These are phyloP conservation scores for Erebia aethiops DNA, from an alignment of 2,888 invertebrate species.

Conservation along the genomic window DNA sequence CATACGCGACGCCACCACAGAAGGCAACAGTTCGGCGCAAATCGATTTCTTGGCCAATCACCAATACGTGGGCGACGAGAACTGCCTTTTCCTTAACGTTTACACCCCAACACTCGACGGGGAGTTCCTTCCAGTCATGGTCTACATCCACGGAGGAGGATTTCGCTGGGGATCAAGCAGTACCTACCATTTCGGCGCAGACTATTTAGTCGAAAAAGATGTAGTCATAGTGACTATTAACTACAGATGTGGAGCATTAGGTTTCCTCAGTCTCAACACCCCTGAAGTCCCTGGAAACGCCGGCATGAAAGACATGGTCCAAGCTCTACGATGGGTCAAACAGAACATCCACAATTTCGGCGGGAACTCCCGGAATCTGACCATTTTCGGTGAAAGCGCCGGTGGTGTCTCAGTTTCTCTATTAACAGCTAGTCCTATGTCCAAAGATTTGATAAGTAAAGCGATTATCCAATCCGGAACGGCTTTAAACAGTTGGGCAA, in stretches of 20 bases:
- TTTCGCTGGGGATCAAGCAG: constrained; percentile 80
- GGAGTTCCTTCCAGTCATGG: constrained; percentile 80
- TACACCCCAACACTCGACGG: constrained; percentile 84
- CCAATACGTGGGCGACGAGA: constrained; percentile 81
- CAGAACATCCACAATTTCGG: constrained; percentile 71
- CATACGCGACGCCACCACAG: constrained; percentile 83
- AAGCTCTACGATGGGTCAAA: constrained; percentile 71
- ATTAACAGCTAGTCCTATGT: constrained; percentile 66
- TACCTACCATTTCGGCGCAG: constrained; percentile 72
- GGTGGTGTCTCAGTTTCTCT: constrained; percentile 60
- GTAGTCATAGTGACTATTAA: constrained; percentile 82
- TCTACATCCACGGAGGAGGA: constrained; percentile 83
- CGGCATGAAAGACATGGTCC: constrained; percentile 70
- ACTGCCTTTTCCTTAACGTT: constrained; percentile 87
- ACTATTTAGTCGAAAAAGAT: constrained; percentile 82
- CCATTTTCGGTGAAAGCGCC: constrained; percentile 70
- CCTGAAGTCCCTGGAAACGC: constrained; percentile 77
- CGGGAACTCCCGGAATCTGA: constrained; percentile 70
- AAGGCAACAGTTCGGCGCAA: constrained; percentile 85
- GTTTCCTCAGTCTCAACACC: constrained; percentile 70
- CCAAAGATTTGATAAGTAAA: constrained; percentile 64
- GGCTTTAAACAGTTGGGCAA: constrained; percentile 51
- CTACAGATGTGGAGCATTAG: constrained; percentile 77
- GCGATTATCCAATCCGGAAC: constrained; percentile 71
- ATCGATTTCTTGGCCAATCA: constrained; percentile 67